phyloP scores from a whole-genome alignment of 2,888 invertebrate genomes.

The Caenorhabditis sinica region DNA sequence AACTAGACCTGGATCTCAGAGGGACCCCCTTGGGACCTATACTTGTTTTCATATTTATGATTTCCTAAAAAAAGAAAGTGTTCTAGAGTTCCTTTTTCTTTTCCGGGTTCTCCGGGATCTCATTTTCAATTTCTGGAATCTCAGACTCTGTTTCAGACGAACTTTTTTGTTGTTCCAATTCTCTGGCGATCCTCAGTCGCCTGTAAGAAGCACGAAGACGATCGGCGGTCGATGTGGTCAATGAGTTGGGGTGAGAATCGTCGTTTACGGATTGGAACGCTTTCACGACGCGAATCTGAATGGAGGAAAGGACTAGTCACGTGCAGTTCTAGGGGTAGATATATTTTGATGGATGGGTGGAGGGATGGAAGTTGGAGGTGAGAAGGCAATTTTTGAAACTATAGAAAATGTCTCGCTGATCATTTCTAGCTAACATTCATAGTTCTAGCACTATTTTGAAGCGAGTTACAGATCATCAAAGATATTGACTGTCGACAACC shows the following conservation, averaged over 20 bases:
- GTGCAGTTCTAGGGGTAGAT: not conserved
- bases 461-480: too few species aligned
- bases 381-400: not conserved
- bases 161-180: slow-evolving; percentile 82
- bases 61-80: not conserved
- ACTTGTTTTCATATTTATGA: slow-evolving; percentile 37
- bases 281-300: slow-evolving; percentile 83
- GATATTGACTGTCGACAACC: too few species aligned
- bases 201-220: slow-evolving; percentile 81
- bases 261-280: slow-evolving; percentile 82
- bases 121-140: not conserved
- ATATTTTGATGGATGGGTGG: not conserved
- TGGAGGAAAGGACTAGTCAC: not conserved
- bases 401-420: too few species aligned
- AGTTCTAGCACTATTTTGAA: not conserved
- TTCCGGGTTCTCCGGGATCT: not conserved
- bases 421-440: not conserved
- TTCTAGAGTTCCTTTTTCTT: not conserved
- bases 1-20: not conserved
- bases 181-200: slow-evolving; percentile 81
- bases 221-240: slow-evolving; percentile 82
- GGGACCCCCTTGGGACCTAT: slow-evolving; percentile 1
- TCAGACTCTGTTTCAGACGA: slow-evolving; percentile 61
- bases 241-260: slow-evolving; percentile 80
- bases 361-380: not conserved